Conservation (phyloP, 2,113 vertebrate species). For the Pelmatolapia mariae region DNA sequence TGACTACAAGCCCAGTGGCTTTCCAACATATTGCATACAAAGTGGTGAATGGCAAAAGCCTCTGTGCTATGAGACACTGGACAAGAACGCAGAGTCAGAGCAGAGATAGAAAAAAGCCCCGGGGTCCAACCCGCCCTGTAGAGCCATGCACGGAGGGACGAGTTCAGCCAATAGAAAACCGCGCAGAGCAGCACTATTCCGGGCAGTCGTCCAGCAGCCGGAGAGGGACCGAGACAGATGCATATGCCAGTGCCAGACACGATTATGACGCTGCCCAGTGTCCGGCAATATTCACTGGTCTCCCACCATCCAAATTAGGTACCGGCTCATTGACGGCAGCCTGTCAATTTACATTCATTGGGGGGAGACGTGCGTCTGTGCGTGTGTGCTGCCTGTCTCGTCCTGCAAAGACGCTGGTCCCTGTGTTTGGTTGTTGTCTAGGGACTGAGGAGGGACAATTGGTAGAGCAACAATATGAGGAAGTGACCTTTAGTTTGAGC, state of each 20-base stretch:
- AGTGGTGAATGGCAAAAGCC: constrained; percentile 12
- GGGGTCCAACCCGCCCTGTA: constrained; percentile 33
- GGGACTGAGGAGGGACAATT: not conserved
- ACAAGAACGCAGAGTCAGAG: constrained; percentile 32
- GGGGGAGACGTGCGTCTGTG: not conserved
- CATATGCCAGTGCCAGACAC: constrained; percentile 75
- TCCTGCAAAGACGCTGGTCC: not conserved
- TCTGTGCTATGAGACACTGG: constrained; percentile 41
- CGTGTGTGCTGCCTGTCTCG: not conserved
- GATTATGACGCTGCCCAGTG: constrained; percentile 73
- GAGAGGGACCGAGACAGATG: constrained; percentile 77
- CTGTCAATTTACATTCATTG: constrained; percentile 13
- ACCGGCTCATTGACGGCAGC: constrained; percentile 34
- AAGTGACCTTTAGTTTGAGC: constrained; percentile 41
- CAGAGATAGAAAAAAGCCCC: constrained; percentile 10
- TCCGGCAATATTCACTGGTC: constrained; percentile 39
- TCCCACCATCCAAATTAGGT: constrained; percentile 57
- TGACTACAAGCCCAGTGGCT: constrained; percentile 17
- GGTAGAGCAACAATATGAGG: constrained; percentile 27
- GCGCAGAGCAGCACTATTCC: constrained; percentile 70
- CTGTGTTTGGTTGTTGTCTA: not conserved
- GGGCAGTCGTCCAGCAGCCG: constrained; percentile 78
- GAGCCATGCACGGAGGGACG: constrained; percentile 40
- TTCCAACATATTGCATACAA: constrained; percentile 19
- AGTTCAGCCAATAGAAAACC: constrained; percentile 65